phyloP scores from a whole-genome alignment of 2,797 vertebrate genomes.

The Nothura maculosa region DNA sequence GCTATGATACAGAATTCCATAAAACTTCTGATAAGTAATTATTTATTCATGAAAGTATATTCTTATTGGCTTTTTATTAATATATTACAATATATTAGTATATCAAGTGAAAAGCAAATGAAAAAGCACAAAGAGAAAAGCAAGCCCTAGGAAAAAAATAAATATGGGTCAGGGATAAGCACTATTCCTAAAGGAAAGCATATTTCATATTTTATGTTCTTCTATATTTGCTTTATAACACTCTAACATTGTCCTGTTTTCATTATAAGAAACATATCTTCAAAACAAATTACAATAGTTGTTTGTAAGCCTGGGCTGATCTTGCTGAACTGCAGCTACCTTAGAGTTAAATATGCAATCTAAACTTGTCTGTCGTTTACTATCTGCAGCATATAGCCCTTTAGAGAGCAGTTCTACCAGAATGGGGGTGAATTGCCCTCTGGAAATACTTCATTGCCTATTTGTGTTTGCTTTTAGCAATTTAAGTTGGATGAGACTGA shows the following conservation, averaged over 20 bases:
- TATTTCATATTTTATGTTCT: not conserved
- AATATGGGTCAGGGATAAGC: not conserved
- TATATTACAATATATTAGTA: too few relatives aligned
- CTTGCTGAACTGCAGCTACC: not conserved
- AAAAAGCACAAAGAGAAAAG: not conserved
- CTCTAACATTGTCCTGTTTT: not conserved
- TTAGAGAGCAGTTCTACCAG: not conserved
- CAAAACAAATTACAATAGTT: not conserved
- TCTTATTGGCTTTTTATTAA: not conserved
- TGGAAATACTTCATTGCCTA: not conserved
- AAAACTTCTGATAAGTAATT: not conserved
- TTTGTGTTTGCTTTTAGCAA: not conserved
- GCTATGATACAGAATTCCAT: not conserved
- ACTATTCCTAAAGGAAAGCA: not conserved
- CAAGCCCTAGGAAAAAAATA: not conserved
- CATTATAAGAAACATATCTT: not conserved
- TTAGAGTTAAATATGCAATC: not conserved
- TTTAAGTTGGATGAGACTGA: not conserved
- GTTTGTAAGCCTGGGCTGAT: not conserved
- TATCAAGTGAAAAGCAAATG: not conserved
- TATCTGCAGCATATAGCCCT: not conserved
- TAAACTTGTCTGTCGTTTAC: not conserved
- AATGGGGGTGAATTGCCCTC: not conserved
- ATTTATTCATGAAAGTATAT: not conserved
- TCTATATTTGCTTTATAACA: not conserved